Base-by-base conservation (phyloP, 2,888 invertebrate species). In the Hirtodrosophila duncani region DNA sequence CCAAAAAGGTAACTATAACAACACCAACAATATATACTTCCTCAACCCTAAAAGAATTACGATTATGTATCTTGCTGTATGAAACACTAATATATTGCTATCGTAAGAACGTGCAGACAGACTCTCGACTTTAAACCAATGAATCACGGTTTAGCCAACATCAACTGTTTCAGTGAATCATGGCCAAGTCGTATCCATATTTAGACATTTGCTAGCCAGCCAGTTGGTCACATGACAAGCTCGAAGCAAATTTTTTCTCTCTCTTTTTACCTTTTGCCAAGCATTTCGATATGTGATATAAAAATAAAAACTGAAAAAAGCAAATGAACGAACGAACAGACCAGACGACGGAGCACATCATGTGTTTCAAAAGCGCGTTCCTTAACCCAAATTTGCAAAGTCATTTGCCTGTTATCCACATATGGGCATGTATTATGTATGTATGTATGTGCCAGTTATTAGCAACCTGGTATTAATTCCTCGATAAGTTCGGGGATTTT, bases 191-290 rank as follows among this genome's bases (percentile, higher is more conserved):
- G 52, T 58, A 59, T 41, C 79, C 79, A 74, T 64, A 67, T 63
- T 67, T 70, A 72, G 72, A 70, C 75, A 62, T 62, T 74, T 49
- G 70, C 70, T 49, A 78, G 75, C 57, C 46, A 78, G 75, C 57
- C 79, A 70, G 61, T 51, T 67, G 53, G 74, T 72, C 72, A 72
- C 75, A 72, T 72, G 72, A 72, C 68, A 17, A 11, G 24, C 27
- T 33, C 46, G 41, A 9, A 36, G 10, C 13, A 34, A 36, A 36
- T 36, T 36, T 1, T 20, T 21, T 1, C 11, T 30, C 16, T 30
- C 9, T 17, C 6, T 31, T 31, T 45, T 23, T 44, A 37, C 13
- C 9, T 30, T 30, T 13, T 52, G 52, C 24, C 36, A 8, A 43
- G 30, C 31, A 36, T 56, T 50, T 46, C 49, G 30, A 66, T 63